A percentile compares a stretch with the other conserved stretches of the same genome.
Evolutionary conservation across 2,113 vertebrate species (phyloP).

Genomic region (Phylloscopus trochiloides): DNA sequence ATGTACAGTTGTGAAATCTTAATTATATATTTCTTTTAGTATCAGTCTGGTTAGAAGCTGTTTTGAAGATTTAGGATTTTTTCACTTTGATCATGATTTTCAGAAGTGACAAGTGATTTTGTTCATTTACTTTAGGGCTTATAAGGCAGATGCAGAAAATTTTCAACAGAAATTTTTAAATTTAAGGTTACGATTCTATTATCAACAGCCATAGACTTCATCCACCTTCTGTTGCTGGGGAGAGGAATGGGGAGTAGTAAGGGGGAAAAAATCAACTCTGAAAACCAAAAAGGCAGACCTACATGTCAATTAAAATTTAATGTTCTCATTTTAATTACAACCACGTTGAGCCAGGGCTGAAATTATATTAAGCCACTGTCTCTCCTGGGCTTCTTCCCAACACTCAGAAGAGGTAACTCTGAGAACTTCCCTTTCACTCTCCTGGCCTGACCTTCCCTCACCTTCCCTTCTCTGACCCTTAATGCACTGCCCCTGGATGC

Average conservation of each 20-base stretch:
- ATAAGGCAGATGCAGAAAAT: not conserved
- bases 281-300: not conserved
- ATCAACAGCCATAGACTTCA: not conserved
- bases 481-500: not conserved
- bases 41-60: not conserved
- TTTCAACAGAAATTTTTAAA: not conserved
- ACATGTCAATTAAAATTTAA: not conserved
- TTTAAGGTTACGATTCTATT: not conserved
- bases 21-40: not conserved
- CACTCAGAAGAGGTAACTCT: not conserved
- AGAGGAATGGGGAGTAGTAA: not conserved
- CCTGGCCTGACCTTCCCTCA: not conserved
- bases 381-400: not conserved
- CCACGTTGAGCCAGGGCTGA: not conserved
- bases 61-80: not conserved
- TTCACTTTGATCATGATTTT: not conserved
- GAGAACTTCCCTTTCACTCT: not conserved
- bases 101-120: not conserved
- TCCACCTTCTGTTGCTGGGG: not conserved
- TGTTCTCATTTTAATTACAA: not conserved
- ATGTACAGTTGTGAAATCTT: not conserved
- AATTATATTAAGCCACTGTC: not conserved
- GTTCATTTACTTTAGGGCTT: not conserved
- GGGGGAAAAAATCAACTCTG: accelerated
- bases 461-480: not conserved